phyloP scores from a whole-genome alignment of 2,888 invertebrate genomes.

The Drosophila anceps region DNA sequence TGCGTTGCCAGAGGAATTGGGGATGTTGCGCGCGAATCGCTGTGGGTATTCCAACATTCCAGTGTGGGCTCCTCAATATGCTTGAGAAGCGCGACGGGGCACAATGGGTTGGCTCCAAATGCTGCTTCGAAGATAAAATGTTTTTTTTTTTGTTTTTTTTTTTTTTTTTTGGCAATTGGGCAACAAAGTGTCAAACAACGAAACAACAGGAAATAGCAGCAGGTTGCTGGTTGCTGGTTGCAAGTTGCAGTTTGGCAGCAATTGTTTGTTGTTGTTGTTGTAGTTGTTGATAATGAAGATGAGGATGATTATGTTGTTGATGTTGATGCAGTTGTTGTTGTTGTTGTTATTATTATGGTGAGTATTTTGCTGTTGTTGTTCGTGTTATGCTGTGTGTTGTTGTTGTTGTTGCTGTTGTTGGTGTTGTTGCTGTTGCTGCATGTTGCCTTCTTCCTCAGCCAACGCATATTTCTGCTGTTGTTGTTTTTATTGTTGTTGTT shows the following conservation, averaged over 20 bases:
- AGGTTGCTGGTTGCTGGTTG: not conserved
- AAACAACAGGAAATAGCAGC: slow-evolving; percentile 18
- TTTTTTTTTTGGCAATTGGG: slow-evolving; percentile 16
- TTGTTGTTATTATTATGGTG: slow-evolving; percentile 20
- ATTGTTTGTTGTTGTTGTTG: slow-evolving; percentile 15
- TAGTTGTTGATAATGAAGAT: slow-evolving; percentile 9
- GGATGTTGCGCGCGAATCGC: slow-evolving; percentile 91
- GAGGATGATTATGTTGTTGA: slow-evolving; percentile 30
- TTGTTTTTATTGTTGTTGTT: slow-evolving; percentile 30
- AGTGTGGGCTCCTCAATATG: slow-evolving; percentile 68
- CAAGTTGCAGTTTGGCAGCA: slow-evolving; percentile 27
- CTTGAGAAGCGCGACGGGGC: slow-evolving; percentile 54
- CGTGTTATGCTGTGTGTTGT: slow-evolving; percentile 23
- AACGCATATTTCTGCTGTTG: slow-evolving; percentile 48
- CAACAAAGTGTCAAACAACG: slow-evolving; percentile 25
- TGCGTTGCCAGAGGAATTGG: slow-evolving; percentile 74
- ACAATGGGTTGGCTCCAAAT: slow-evolving; percentile 9
- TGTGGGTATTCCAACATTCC: slow-evolving; percentile 86
- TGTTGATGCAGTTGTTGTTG: slow-evolving; percentile 15
- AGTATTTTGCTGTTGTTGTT: slow-evolving; percentile 18
- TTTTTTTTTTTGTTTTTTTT: too few species aligned
- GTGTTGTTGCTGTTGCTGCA: slow-evolving; percentile 43
- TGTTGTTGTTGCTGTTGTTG: slow-evolving; percentile 7
- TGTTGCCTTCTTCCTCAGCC: slow-evolving; percentile 49
- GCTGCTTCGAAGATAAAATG: slow-evolving; percentile 38